Conservation (phyloP, 2,797 vertebrate genomes). For the Enteromius paludinosus region DNA sequence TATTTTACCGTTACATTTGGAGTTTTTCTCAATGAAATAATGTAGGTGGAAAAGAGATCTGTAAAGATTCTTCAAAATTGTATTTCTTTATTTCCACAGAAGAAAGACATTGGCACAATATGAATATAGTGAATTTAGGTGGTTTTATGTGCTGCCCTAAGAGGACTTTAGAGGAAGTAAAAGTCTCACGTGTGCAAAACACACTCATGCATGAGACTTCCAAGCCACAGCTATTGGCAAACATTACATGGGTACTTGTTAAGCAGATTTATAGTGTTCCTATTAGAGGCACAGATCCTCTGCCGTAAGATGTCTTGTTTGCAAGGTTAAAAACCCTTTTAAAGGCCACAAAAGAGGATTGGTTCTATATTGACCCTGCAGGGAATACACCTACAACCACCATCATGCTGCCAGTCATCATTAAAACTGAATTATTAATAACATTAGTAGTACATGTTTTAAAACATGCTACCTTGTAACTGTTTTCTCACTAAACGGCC, state of each 20-base stretch:
- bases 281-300: background rate
- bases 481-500: background rate
- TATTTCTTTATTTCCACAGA: background rate
- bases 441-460: background rate
- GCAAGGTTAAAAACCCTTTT: background rate
- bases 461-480: background rate
- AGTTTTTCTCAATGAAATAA: background rate
- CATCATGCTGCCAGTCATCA: background rate
- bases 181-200: constrained; percentile 5
- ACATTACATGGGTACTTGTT: background rate
- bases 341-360: background rate
- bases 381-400: background rate
- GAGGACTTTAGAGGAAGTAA: constrained; percentile 33
- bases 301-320: background rate
- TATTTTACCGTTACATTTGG: background rate
- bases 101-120: background rate
- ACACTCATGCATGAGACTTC: background rate
- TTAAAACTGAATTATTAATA: background rate
- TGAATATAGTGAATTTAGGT: background rate
- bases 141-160: background rate
- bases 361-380: background rate
- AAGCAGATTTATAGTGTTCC: background rate
- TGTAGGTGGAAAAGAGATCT: background rate
- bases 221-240: background rate
- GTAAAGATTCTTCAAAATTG: background rate